phyloP scores from a whole-genome alignment of 1,140 invertebrate species.

The Drosophila pandora region DNA sequence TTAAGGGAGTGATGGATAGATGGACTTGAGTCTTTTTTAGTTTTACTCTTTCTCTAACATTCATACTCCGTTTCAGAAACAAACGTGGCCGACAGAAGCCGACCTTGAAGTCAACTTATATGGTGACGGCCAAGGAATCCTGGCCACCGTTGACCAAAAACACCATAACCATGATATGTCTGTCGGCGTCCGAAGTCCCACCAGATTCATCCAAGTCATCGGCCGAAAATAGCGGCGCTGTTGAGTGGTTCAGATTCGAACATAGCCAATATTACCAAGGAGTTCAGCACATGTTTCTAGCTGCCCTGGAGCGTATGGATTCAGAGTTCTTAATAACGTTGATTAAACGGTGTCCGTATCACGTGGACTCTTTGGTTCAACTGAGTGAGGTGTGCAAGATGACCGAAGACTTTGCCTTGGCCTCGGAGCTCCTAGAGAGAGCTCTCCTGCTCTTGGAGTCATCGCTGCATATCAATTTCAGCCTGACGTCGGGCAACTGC shows the following conservation, averaged over 20 bases:
- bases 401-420: slow-evolving; percentile 91
- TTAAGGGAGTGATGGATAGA: slow-evolving; percentile 2
- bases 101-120: slow-evolving; percentile 86
- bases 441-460: slow-evolving; percentile 91
- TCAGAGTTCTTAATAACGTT: slow-evolving; percentile 93
- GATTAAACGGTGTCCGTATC: slow-evolving; percentile 91
- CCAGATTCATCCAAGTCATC: slow-evolving; percentile 33
- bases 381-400: slow-evolving; percentile 91
- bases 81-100: slow-evolving; percentile 85
- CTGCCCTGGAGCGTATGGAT: slow-evolving; percentile 91
- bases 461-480: slow-evolving; percentile 92
- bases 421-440: slow-evolving; percentile 91
- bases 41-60: too few species aligned
- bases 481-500: slow-evolving; percentile 89
- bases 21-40: too few species aligned
- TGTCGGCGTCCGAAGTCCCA: slow-evolving; percentile 83
- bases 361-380: slow-evolving; percentile 94
- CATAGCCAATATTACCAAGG: slow-evolving; percentile 91
- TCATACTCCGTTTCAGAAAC: slow-evolving; percentile 83
- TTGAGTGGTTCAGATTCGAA: slow-evolving; percentile 91
- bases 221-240: slow-evolving; percentile 16
- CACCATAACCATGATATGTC: slow-evolving; percentile 89
- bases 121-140: slow-evolving; percentile 88
- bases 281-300: slow-evolving; percentile 89
- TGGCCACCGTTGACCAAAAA: slow-evolving; percentile 88